Conservation (phyloP, 2,797 vertebrate species). For the Aphelocoma californica region DNA sequence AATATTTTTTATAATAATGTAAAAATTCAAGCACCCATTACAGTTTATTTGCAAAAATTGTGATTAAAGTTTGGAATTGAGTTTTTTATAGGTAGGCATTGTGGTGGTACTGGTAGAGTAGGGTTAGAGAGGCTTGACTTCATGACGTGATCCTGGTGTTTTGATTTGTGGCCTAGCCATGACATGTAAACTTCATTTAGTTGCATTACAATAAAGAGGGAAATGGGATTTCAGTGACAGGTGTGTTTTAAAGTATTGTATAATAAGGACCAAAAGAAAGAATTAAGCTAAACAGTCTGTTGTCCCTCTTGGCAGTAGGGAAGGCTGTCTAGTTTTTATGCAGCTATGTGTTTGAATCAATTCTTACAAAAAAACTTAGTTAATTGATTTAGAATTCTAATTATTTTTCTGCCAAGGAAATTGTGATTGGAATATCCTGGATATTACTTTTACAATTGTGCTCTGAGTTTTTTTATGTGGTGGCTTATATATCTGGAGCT, state of each 20-base stretch:
- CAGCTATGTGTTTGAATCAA: not conserved
- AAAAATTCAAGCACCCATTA: not conserved
- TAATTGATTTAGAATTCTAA: not conserved
- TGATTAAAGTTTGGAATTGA: not conserved
- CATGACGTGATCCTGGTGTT: not conserved
- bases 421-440: not conserved
- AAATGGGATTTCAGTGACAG: not conserved
- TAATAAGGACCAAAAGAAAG: not conserved
- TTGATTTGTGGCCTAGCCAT: not conserved
- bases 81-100: not conserved
- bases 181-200: not conserved
- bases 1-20: not conserved
- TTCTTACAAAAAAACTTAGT: not conserved
- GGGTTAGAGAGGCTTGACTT: not conserved
- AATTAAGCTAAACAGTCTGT: not conserved
- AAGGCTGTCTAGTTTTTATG: not conserved
- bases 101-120: not conserved
- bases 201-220: not conserved
- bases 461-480: accelerated
- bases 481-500: not conserved
- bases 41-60: not conserved
- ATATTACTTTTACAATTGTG: not conserved
- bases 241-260: not conserved
- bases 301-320: not conserved
- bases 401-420: not conserved